Evolutionary conservation across 2,888 invertebrate genomes (phyloP).

Genomic region (Epinotia nisella): DNA sequence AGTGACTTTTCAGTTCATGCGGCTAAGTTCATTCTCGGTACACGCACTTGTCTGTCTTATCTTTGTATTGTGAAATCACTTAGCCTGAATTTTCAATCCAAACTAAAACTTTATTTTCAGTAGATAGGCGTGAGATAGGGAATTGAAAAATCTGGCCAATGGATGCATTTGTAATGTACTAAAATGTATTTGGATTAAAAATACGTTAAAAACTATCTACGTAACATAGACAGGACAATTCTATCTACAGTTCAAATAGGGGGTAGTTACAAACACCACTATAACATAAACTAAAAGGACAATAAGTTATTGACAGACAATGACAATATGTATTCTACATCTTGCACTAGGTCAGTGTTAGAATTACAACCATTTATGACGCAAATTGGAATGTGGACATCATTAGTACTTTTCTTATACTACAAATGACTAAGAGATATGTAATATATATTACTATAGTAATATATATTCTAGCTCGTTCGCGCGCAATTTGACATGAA

Average conservation of each 20-base stretch:
- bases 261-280: slow-evolving; percentile 39
- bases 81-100: not conserved
- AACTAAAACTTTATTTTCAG: not conserved
- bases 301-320: slow-evolving; percentile 26
- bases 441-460: too few species aligned
- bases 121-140: too few species aligned
- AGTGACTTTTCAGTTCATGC: too few species aligned
- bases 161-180: slow-evolving; percentile 32
- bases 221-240: slow-evolving; percentile 29
- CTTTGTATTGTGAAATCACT: not conserved
- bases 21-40: not conserved
- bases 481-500: not conserved
- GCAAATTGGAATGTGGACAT: not conserved
- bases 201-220: slow-evolving; percentile 40
- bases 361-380: slow-evolving; percentile 12
- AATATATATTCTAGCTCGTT: not conserved
- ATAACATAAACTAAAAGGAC: slow-evolving; percentile 27
- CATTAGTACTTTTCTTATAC: slow-evolving; percentile 3
- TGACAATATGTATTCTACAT: slow-evolving; percentile 18
- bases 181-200: slow-evolving; percentile 26
- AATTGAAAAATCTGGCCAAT: not conserved
- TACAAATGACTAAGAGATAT: not conserved
- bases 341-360: slow-evolving; percentile 16
- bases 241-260: slow-evolving; percentile 32
- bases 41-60: not conserved